Conservation (phyloP, 2,888 invertebrate genomes). For the Eupelmus urozonus region DNA sequence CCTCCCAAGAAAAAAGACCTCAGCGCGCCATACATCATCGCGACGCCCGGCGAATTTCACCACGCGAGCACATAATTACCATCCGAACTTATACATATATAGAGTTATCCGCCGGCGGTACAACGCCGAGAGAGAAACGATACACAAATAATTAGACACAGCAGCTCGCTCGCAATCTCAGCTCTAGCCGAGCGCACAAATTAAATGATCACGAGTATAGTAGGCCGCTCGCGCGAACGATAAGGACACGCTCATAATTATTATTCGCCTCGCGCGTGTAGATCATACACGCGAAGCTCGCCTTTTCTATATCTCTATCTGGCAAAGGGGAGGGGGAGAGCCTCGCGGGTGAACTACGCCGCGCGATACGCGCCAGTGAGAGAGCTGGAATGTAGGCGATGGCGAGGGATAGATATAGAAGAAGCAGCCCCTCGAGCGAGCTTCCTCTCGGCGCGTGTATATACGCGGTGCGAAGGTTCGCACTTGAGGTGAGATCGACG, state of each 20-base stretch:
- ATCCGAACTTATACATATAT: neutral
- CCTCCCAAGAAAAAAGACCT: neutral
- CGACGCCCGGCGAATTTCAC: slow-evolving; percentile 22
- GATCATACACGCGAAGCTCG: slow-evolving; percentile 16
- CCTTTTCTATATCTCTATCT: slow-evolving; percentile 30
- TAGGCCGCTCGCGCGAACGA: neutral
- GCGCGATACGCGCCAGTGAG: neutral
- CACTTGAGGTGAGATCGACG: no score
- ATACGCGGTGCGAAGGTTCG: neutral
- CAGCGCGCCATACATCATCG: neutral
- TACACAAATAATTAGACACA: slow-evolving; percentile 48
- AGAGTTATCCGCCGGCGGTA: slow-evolving; percentile 13
- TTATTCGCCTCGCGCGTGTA: slow-evolving; percentile 31
- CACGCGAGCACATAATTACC: slow-evolving; percentile 25
- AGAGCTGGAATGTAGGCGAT: slow-evolving; percentile 16
- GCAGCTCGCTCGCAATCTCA: slow-evolving; percentile 20
- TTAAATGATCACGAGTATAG: slow-evolving; percentile 51
- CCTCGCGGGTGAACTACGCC: slow-evolving; percentile 11
- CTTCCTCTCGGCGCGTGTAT: neutral
- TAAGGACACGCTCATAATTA: slow-evolving; percentile 41
- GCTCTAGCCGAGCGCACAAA: slow-evolving; percentile 9
- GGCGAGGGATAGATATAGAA: slow-evolving; percentile 1
- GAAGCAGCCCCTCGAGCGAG: no score
- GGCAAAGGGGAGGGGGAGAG: neutral
- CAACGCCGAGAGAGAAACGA: slow-evolving; percentile 7